Base-by-base conservation (phyloP, 2,113 vertebrate genomes). In the Gambusia holbrooki region DNA sequence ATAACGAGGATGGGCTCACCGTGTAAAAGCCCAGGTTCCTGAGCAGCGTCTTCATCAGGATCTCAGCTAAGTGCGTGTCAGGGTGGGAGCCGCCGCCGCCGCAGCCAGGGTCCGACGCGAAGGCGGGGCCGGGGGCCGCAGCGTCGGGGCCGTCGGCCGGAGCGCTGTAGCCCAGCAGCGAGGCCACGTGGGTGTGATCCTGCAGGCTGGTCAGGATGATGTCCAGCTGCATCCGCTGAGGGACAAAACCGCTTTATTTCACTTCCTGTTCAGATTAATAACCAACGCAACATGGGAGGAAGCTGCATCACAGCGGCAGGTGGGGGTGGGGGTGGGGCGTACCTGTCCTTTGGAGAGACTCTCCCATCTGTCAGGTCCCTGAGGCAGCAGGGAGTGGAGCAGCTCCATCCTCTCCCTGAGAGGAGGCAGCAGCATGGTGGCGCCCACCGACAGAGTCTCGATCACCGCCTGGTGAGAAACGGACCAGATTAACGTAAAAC, bases 281-380 rank as follows among this genome's bases (percentile, higher is more conserved):
- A 17, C 10, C 10, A 42, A 30, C 2, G 30, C 30, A 30, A 30
- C 30, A 30, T 8, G 3, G 40, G 40, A 42, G 13, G 40, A 42
- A 42, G 40, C 12, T 42, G 40, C 1, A 33, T 33, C 32, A 33
- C 2, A 37, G 10, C 35, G 12, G 35, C 10, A 37, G 35, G 35
- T 37, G 35, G 35, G 35, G 35, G 35, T 37, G 35, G 35, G 35
- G 35, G 35, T 37, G 33, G 17, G 62, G 33, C 0, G 85, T 93
- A 99, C 97, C 96, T 99, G 98, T 92, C 98, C 98, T 95, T 99
- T 99, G 45, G 97, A 98, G 77, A 99, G 95, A 71, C 97, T 99
- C 92, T 99, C 98, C 98, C 97, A 99, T 87, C 98, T 90, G 88
- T 99, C 98, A 15, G 98, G 98, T 45, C 98, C 98, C 88, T 99